Evolutionary conservation across 2,888 invertebrate species (phyloP).

Genomic region (Cheiracanthium punctorium): DNA sequence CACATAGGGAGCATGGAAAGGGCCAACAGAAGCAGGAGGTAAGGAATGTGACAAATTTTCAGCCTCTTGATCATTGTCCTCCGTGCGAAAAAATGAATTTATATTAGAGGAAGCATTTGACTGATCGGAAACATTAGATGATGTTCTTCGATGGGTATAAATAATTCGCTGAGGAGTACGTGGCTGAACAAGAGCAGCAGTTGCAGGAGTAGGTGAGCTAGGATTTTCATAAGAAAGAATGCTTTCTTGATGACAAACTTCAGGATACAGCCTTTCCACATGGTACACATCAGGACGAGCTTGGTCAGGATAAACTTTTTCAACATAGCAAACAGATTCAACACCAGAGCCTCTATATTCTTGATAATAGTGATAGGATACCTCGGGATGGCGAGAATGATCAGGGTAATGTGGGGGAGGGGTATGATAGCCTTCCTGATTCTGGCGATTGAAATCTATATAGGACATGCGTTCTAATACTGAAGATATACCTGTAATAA

Average conservation of each 20-base stretch:
- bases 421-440: conserved; percentile 65
- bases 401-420: conserved; percentile 56
- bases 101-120: conserved; percentile 78
- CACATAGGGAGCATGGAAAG: conserved; percentile 44
- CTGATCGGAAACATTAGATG: conserved; percentile 84
- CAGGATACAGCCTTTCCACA: conserved; percentile 71
- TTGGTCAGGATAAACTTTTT: conserved; percentile 66
- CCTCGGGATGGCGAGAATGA: conserved; percentile 51
- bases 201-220: conserved; percentile 71
- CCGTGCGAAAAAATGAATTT: conserved; percentile 81
- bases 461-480: conserved; percentile 63
- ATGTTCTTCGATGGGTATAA: conserved; percentile 83
- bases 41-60: conserved; percentile 63
- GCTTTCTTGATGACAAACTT: conserved; percentile 74
- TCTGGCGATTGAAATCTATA: conserved; percentile 56
- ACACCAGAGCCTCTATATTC: conserved; percentile 70
- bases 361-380: conserved; percentile 68
- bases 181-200: conserved; percentile 69
- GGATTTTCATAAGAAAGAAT: conserved; percentile 72
- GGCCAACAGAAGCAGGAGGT: conserved; percentile 72
- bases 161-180: conserved; percentile 71
- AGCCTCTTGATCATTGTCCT: conserved; percentile 79
- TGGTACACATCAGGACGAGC: conserved; percentile 70
- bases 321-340: conserved; percentile 66
- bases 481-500: conserved; percentile 59